Base-by-base conservation (phyloP, 2,888 invertebrate genomes). In the Meiosimyza decipiens region DNA sequence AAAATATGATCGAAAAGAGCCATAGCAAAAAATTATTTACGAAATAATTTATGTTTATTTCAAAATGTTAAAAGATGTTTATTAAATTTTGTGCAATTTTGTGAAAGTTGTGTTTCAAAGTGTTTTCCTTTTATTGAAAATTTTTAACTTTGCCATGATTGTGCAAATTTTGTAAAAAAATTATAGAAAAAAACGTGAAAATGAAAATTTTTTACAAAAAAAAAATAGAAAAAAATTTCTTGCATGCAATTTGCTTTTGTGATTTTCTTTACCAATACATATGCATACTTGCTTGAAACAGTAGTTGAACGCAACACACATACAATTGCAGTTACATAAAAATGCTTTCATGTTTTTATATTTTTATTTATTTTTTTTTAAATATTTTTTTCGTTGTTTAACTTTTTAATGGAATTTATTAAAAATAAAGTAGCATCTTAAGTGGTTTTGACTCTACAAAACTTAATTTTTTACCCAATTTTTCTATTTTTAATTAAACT, bases 251-350 rank as follows among this genome's bases (percentile, higher is more conserved):
- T 40, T 63, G 63, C 63, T 47, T 6, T 40, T 40, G 62, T 16
- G 62, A 62, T 62, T 62, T 62, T 62, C 47, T 47, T 62, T 16
- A n/a, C 40, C 6, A 7, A 63, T 49, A 33, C 33, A 49, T 18
- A 40, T n/a, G n/a, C 47, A n/a, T 9, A 49, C 49, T 11, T 16
- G n/a, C 16, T 5, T 11, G 7, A 15, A 47, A 55, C 9, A 16
- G n/a, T n/a, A 16, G 55, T 55, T 22, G 18, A 54, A 18, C 2
- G 55, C 55, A 11, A 22, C 16, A 55, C 3, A 6, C 57, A 9
- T 57, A 28, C 28, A 28, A n/a, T 28, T 57, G 9, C 22, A n/a
- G 6, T 57, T 57, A 28, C 57, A 28, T 28, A 28, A 15, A 57
- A 57, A 57, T 28, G 22, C 22, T 57, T 57, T 57, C 49, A 47